Evolutionary conservation across 2,797 vertebrate species (phyloP).

Genomic region (Eulemur albifrons): DNA sequence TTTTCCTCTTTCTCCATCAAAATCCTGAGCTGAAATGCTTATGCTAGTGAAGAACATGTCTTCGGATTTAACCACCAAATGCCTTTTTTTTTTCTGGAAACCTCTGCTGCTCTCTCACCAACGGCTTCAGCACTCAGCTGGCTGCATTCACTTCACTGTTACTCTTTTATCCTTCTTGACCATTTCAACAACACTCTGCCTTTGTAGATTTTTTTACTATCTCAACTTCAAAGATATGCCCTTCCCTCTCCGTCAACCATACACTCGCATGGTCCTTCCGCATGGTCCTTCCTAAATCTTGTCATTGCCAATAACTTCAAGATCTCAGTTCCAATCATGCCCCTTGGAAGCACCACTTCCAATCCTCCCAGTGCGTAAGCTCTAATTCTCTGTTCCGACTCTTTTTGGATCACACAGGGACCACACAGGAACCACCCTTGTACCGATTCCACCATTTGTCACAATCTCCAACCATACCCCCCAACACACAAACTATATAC

Average conservation of each 20-base stretch:
- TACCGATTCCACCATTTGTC: neutral
- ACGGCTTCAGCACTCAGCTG: rapidly evolving
- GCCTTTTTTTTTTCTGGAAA: neutral
- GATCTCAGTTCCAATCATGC: neutral
- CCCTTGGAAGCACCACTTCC: neutral
- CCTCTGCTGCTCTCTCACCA: no score
- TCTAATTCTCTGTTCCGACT: neutral
- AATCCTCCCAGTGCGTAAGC: rapidly evolving
- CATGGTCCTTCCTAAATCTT: neutral
- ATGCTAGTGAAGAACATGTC: neutral
- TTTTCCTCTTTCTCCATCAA: neutral
- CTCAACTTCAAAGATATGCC: neutral
- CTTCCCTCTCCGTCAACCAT: neutral
- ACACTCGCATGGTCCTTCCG: neutral
- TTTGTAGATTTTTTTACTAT: neutral
- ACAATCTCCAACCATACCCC: neutral
- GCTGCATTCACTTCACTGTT: neutral
- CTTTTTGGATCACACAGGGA: neutral
- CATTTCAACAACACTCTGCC: neutral
- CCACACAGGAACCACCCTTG: no score
- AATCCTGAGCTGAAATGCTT: neutral
- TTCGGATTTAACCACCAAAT: neutral
- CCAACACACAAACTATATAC: rapidly evolving
- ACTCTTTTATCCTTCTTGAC: neutral
- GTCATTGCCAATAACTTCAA: neutral